phyloP scores from a whole-genome alignment of 2,888 invertebrate genomes.

The Odontothrips loti region DNA sequence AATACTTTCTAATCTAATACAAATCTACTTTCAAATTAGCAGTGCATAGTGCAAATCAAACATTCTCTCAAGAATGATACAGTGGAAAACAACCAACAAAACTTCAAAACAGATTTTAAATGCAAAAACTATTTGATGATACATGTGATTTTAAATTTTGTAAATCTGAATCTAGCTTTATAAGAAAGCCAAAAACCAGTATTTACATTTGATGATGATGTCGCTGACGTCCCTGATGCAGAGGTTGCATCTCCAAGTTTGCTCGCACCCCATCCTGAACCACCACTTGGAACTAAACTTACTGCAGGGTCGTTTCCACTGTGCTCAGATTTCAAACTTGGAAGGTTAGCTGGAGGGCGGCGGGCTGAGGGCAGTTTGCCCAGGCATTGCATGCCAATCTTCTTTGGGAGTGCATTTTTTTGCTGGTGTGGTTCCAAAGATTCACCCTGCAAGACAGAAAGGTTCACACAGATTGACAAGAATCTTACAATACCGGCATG shows the following conservation, averaged over 20 bases:
- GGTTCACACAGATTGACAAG: slow-evolving; percentile 7
- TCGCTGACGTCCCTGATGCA: slow-evolving; percentile 36
- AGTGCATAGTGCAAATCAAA: neutral
- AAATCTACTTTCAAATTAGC: neutral
- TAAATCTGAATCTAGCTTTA: slow-evolving; percentile 8
- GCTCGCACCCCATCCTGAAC: slow-evolving; percentile 71
- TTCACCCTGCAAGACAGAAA: slow-evolving; percentile 31
- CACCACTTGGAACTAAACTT: slow-evolving; percentile 72
- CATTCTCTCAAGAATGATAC: neutral
- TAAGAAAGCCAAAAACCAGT: neutral
- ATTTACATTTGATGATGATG: slow-evolving; percentile 39
- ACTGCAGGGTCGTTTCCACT: slow-evolving; percentile 72
- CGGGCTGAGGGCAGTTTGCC: slow-evolving; percentile 98
- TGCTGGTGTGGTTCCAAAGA: slow-evolving; percentile 77
- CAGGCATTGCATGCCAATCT: slow-evolving; percentile 99
- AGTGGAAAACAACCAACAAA: neutral
- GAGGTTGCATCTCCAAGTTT: slow-evolving; percentile 47
- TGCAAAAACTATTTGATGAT: neutral
- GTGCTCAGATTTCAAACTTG: slow-evolving; percentile 96
- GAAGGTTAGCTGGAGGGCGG: slow-evolving; percentile 97
- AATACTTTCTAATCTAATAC: too few relatives aligned
- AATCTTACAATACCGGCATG: neutral
- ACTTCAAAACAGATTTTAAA: neutral
- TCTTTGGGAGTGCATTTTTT: slow-evolving; percentile 82
- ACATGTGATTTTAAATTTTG: neutral